Conservation (phyloP, 2,888 invertebrate species). For the Limenitis arthemis region DNA sequence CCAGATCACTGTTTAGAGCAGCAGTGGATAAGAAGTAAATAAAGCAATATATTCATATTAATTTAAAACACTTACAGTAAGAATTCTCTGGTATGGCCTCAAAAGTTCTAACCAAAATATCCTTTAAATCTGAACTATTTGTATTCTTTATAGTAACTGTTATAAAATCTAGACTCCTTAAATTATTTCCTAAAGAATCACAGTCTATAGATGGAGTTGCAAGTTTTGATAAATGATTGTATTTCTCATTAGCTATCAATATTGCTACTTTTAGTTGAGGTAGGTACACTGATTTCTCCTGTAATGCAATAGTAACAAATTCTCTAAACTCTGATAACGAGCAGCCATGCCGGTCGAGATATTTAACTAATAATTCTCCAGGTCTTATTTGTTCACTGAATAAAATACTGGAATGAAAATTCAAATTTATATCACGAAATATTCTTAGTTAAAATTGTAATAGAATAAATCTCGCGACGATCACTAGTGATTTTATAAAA, state of each 20-base stretch:
- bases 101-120: conserved; percentile 38
- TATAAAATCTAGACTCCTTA: conserved; percentile 52
- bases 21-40: no score
- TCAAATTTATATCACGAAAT: background rate
- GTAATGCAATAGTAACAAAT: conserved; percentile 33
- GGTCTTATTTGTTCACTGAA: conserved; percentile 40
- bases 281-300: conserved; percentile 41
- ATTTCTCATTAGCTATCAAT: conserved; percentile 58
- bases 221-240: conserved; percentile 48
- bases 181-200: conserved; percentile 42
- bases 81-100: conserved; percentile 47
- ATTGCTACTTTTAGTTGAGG: conserved; percentile 58
- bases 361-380: conserved; percentile 50
- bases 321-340: conserved; percentile 38
- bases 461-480: background rate
- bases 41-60: no score
- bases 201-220: conserved; percentile 60
- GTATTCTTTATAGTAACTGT: conserved; percentile 49
- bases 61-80: conserved; percentile 49
- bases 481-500: no score
- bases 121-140: conserved; percentile 37
- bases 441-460: background rate
- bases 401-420: conserved; percentile 34
- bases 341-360: conserved; percentile 45
- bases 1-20: no score